phyloP scores from a whole-genome alignment of 1,140 invertebrate genomes.

The Lasaia peninsularis region DNA sequence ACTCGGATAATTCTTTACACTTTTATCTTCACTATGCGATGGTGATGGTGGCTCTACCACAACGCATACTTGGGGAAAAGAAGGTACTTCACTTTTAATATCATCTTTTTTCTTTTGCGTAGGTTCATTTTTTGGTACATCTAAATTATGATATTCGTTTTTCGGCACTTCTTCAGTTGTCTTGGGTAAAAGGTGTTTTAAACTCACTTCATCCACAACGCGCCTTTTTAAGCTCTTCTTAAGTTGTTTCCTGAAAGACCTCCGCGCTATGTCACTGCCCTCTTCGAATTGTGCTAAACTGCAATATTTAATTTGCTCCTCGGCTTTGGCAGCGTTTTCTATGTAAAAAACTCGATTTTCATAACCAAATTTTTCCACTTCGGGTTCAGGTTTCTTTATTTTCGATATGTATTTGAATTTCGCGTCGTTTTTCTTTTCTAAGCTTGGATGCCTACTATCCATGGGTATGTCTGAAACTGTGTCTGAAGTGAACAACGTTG shows the following conservation, averaged over 20 bases:
- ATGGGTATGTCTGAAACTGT: slow-evolving; percentile 72
- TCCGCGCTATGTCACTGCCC: slow-evolving; percentile 87
- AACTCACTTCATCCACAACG: slow-evolving; percentile 39
- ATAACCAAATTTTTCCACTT: slow-evolving; percentile 81
- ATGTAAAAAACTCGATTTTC: slow-evolving; percentile 83
- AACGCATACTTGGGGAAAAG: slow-evolving; percentile 81
- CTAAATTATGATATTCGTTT: slow-evolving; percentile 28
- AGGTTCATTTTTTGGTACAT: slow-evolving; percentile 25
- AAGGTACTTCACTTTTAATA: slow-evolving; percentile 31
- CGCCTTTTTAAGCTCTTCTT: slow-evolving; percentile 67
- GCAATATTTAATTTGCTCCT: slow-evolving; percentile 81
- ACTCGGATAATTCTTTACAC: slow-evolving; percentile 51
- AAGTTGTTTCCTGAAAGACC: slow-evolving; percentile 82
- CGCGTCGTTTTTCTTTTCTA: slow-evolving; percentile 62
- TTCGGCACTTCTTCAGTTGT: slow-evolving; percentile 46
- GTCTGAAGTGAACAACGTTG: slow-evolving; percentile 80
- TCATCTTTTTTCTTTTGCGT: slow-evolving; percentile 17
- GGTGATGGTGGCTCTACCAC: slow-evolving; percentile 85
- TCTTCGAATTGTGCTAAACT: slow-evolving; percentile 87
- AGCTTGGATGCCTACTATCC: slow-evolving; percentile 72
- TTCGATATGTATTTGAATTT: slow-evolving; percentile 74
- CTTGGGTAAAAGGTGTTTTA: slow-evolving; percentile 56
- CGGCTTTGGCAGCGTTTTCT: slow-evolving; percentile 76
- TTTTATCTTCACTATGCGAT: slow-evolving; percentile 72
- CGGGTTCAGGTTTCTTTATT: slow-evolving; percentile 64